Conservation (phyloP, 2,888 invertebrate species). For the Coelinius sp. region DNA sequence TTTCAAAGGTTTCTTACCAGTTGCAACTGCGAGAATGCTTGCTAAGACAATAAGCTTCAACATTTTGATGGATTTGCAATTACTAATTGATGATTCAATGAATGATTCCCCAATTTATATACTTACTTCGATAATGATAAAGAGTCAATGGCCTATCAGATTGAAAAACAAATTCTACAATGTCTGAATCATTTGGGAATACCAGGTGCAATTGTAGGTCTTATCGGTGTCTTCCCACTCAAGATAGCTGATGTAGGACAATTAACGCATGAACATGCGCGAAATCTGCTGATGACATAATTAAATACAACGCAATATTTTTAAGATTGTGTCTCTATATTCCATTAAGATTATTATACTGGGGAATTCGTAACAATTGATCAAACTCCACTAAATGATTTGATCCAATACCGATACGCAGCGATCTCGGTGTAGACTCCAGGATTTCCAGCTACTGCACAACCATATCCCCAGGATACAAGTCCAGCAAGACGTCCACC, state of each 20-base stretch:
- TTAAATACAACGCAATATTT: not conserved
- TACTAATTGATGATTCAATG: not conserved
- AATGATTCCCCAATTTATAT: not conserved
- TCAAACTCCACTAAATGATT: constrained; percentile 12
- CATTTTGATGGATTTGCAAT: not conserved
- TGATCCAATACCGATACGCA: constrained; percentile 69
- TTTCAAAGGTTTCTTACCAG: constrained; percentile 62
- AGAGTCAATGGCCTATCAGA: not conserved
- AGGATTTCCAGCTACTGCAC: constrained; percentile 70
- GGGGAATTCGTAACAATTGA: not conserved
- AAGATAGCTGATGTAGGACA: not conserved
- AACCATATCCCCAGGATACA: constrained; percentile 72
- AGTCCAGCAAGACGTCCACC: constrained; percentile 54
- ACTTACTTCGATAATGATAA: not conserved
- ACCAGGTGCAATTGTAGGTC: not conserved
- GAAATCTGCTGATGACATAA: too few relatives aligned
- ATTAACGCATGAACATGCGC: not conserved
- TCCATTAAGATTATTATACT: not conserved
- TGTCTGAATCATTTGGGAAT: not conserved
- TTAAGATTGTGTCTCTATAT: not conserved
- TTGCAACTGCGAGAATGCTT: not conserved
- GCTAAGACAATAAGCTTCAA: not conserved
- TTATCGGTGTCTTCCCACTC: not conserved
- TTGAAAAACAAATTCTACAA: not conserved
- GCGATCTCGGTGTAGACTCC: constrained; percentile 73